phyloP scores from a whole-genome alignment of 2,888 invertebrate species.

The Orgyia antiqua region DNA sequence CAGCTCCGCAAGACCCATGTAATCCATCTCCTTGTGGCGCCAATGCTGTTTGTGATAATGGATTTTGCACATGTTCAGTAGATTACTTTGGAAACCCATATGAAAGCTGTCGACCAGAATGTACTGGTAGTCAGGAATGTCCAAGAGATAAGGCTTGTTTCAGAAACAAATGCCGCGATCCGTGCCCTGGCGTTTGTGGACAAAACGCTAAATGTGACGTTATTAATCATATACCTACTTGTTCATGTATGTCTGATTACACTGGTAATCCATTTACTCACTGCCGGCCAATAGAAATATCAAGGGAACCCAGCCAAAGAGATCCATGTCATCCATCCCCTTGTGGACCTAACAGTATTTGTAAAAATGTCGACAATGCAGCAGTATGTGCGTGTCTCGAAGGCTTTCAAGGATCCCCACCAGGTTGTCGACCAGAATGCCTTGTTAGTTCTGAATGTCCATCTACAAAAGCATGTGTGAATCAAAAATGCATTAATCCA shows the following conservation, averaged over 20 bases:
- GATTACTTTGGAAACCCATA: slow-evolving; percentile 85
- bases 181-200: slow-evolving; percentile 86
- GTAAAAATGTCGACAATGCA: slow-evolving; percentile 85
- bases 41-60: slow-evolving; percentile 83
- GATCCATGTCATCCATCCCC: slow-evolving; percentile 88
- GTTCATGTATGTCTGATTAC: slow-evolving; percentile 81
- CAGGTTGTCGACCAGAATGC: slow-evolving; percentile 90
- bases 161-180: slow-evolving; percentile 84
- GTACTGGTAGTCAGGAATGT: slow-evolving; percentile 84
- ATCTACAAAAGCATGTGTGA: slow-evolving; percentile 88
- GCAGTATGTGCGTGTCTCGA: slow-evolving; percentile 88
- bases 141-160: slow-evolving; percentile 83
- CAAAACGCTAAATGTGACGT: slow-evolving; percentile 85
- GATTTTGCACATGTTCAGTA: slow-evolving; percentile 82
- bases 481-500: slow-evolving; percentile 89
- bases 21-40: slow-evolving; percentile 85
- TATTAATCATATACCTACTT: slow-evolving; percentile 85
- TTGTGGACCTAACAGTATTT: slow-evolving; percentile 88
- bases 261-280: slow-evolving; percentile 85
- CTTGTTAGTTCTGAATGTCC: slow-evolving; percentile 90
- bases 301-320: slow-evolving; percentile 36
- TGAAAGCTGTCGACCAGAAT: slow-evolving; percentile 85
- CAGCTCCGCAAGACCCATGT: slow-evolving; percentile 76
- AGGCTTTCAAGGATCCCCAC: slow-evolving; percentile 88
- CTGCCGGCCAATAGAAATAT: slow-evolving; percentile 56